These are phyloP conservation scores for Todiramphus chloris DNA, from an alignment of 2,113 vertebrate genomes.

Conservation along the genomic window DNA sequence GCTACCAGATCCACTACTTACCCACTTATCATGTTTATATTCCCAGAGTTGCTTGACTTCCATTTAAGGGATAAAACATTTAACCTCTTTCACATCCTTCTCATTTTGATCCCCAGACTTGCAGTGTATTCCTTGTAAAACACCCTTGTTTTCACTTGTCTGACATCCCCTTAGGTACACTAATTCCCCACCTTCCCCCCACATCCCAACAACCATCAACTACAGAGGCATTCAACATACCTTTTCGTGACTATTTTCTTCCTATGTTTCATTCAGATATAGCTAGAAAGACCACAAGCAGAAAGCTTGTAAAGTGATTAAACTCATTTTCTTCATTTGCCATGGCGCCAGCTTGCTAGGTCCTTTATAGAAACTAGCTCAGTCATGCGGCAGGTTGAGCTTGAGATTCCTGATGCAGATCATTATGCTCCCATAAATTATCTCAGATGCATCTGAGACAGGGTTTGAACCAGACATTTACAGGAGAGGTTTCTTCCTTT, in stretches of 20 bases:
- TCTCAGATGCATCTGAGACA: conserved; percentile 47
- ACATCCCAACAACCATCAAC: conserved; percentile 50
- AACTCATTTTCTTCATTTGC: conserved; percentile 86
- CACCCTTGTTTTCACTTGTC: conserved; percentile 82
- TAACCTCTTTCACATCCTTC: background rate
- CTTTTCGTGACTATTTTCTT: conserved; percentile 69
- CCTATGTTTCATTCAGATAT: conserved; percentile 72
- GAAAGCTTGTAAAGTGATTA: conserved; percentile 78
- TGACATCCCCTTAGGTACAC: conserved; percentile 58
- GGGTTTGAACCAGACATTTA: conserved; percentile 22
- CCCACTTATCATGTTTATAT: background rate
- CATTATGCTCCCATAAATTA: conserved; percentile 77
- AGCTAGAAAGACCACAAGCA: conserved; percentile 74
- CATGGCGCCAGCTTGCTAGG: conserved; percentile 80
- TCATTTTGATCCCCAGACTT: background rate
- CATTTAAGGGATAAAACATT: background rate
- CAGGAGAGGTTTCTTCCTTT: conserved; percentile 10
- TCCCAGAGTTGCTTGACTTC: background rate
- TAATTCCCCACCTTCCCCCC: background rate
- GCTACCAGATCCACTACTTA: background rate
- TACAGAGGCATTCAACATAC: conserved; percentile 74
- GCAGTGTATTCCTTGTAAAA: conserved; percentile 40
- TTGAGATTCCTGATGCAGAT: conserved; percentile 77
- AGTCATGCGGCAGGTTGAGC: conserved; percentile 72
- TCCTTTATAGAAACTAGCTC: conserved; percentile 81